phyloP scores from a whole-genome alignment of 2,888 invertebrate species.

The Junonia oenone region DNA sequence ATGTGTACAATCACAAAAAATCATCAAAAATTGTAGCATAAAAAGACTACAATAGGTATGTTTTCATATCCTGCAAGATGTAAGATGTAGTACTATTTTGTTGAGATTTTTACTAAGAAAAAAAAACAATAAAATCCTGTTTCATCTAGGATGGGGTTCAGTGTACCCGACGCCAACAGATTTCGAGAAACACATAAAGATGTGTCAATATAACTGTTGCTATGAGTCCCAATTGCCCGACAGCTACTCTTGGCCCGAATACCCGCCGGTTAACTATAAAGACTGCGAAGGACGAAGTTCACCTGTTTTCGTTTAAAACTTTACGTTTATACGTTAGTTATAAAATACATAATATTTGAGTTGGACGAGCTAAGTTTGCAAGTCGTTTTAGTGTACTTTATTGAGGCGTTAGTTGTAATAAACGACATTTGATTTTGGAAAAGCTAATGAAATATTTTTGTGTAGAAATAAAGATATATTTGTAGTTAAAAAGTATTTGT shows the following conservation, averaged over 20 bases:
- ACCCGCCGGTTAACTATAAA: conserved; percentile 28
- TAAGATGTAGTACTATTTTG: no score
- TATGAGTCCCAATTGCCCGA: conserved; percentile 37
- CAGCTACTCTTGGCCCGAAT: conserved; percentile 37
- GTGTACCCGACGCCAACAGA: conserved; percentile 81
- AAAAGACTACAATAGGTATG: no score
- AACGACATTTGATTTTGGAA: no score
- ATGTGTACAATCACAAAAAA: no score
- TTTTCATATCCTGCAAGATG: background rate
- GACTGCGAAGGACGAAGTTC: conserved; percentile 22
- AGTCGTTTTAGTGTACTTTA: no score
- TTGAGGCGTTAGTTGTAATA: no score
- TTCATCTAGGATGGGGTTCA: conserved; percentile 71
- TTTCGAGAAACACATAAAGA: conserved; percentile 68
- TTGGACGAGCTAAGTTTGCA: no score
- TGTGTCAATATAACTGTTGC: conserved; percentile 42
- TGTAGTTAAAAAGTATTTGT: no score
- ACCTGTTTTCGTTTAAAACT: conserved; percentile 23
- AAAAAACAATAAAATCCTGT: conserved; percentile 4
- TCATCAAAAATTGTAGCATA: no score
- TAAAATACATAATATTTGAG: background rate
- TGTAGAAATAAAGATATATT: no score
- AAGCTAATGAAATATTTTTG: no score
- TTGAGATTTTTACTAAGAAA: background rate
- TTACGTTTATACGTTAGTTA: background rate